Base-by-base conservation (phyloP, 2,888 invertebrate genomes). In the Peribatodes rhomboidaria region DNA sequence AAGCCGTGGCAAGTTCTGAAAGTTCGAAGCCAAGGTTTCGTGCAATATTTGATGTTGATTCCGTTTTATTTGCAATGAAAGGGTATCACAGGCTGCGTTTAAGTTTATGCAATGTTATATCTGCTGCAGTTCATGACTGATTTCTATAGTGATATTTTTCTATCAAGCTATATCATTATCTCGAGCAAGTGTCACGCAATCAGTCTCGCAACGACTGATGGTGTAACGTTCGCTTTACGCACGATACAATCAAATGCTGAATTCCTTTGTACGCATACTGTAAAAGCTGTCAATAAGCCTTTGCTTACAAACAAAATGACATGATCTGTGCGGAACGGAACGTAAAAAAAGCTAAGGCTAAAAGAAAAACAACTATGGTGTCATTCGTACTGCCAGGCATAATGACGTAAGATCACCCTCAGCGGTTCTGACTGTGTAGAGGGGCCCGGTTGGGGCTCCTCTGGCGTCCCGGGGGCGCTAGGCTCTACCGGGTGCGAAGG, bases 331-430 rank as follows among this genome's bases (percentile, higher is more conserved):
- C 87, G 73, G 69, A 86, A 89, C 83, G 80, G 75, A 89, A 88
- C 79, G 75, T 78, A 86, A 84, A 83, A n/a, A 83, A 86, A 81
- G 85, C 87, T 86, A 88, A n/a, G 79, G 89, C 89, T 87, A 87
- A 90, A 90, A 83, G 80, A 80, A 86, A 87, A 84, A 87, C 82
- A 88, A 86, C 90, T 90, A 90, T 79, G 86, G 91, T 91, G 92
- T 91, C 87, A 88, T 89, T 91, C 91, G 92, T 92, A 91, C 92
- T 89, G 92, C 92, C 92, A 92, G 92, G 91, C 92, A 91, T 87
- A 91, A 87, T 86, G 90, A 88, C 86, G 88, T 86, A 85, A 87
- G 89, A 84, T 92, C 92, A 92, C 92, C 92, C 86, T 90, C 89
- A 86, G 82, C 87, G 87, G 75, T 84, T 89, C 86, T 72, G 87